These are phyloP conservation scores for Acanthaster planci DNA, from an alignment of 35 echinoderm and acorn worm genomes.

Conservation along the genomic window DNA sequence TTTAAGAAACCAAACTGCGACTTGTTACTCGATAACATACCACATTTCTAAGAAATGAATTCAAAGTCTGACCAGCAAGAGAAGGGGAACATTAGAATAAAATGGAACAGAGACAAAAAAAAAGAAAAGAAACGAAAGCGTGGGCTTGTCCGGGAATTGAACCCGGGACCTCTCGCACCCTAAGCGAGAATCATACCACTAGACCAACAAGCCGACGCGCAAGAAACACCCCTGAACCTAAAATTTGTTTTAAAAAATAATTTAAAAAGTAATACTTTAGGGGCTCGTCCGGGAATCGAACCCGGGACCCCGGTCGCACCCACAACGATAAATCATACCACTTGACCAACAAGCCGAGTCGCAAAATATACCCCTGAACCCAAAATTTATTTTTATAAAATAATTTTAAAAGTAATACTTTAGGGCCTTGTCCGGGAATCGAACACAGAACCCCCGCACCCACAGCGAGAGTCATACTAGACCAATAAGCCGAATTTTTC, in stretches of 20 bases:
- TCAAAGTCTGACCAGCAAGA: no score
- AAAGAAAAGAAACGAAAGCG: neutral
- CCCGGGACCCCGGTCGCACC: constrained; percentile 90
- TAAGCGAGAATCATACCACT: constrained; percentile 79
- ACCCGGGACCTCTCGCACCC: constrained; percentile 77
- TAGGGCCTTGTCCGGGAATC: constrained; percentile 40
- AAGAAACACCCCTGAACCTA: no score
- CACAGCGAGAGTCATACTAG: constrained; percentile 51
- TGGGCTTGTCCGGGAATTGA: constrained; percentile 75
- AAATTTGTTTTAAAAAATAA: no score
- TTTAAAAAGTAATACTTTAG: neutral
- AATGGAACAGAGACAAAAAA: no score
- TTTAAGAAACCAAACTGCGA: no score
- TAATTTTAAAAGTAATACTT: neutral
- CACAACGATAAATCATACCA: constrained; percentile 84
- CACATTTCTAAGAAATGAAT: no score
- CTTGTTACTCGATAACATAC: no score
- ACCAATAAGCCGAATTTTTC: neutral
- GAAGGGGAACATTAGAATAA: no score
- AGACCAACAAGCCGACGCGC: constrained; percentile 48
- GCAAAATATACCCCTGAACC: no score
- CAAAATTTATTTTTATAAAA: no score
- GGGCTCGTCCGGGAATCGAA: constrained; percentile 62
- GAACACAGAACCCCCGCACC: constrained; percentile 47
- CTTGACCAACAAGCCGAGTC: constrained; percentile 80